A percentile compares a stretch with the other conserved stretches of the same genome.
phyloP scores from a whole-genome alignment of 2,888 invertebrate species.

The Camponotus fellah region DNA sequence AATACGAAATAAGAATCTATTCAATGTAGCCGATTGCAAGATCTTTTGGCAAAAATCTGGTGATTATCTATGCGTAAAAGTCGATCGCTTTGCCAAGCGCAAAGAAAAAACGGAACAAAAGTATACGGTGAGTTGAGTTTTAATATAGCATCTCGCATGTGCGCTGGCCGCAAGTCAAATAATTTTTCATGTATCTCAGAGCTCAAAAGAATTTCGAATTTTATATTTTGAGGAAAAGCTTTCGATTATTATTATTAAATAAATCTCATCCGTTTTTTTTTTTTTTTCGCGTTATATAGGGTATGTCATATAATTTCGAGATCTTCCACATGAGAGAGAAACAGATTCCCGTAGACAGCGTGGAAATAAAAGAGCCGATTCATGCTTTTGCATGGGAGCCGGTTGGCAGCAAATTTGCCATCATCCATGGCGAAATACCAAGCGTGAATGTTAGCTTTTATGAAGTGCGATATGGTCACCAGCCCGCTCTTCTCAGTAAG shows the following conservation, averaged over 20 bases:
- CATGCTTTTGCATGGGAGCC: slow-evolving; percentile 99
- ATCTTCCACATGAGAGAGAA: slow-evolving; percentile 99
- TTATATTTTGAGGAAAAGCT: neutral
- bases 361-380: slow-evolving; percentile 97
- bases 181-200: neutral
- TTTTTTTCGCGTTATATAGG: slow-evolving; percentile 83
- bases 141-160: neutral
- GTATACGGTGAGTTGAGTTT: slow-evolving; percentile 90
- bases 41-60: slow-evolving; percentile 99
- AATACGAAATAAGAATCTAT: slow-evolving; percentile 97
- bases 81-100: slow-evolving; percentile 95
- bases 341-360: slow-evolving; percentile 98
- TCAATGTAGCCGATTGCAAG: slow-evolving; percentile 99
- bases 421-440: slow-evolving; percentile 97
- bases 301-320: slow-evolving; percentile 99
- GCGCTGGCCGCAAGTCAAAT: neutral
- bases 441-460: slow-evolving; percentile 97
- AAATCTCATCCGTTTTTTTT: too few species aligned
- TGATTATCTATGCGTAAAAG: slow-evolving; percentile 98
- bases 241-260: neutral
- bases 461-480: slow-evolving; percentile 95
- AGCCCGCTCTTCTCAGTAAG: slow-evolving; percentile 95
- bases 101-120: slow-evolving; percentile 97
- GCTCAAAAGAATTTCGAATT: neutral
- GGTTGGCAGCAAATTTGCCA: slow-evolving; percentile 97